Evolutionary conservation across 2,113 vertebrate species (phyloP).

Genomic region (Daboia siamensis): DNA sequence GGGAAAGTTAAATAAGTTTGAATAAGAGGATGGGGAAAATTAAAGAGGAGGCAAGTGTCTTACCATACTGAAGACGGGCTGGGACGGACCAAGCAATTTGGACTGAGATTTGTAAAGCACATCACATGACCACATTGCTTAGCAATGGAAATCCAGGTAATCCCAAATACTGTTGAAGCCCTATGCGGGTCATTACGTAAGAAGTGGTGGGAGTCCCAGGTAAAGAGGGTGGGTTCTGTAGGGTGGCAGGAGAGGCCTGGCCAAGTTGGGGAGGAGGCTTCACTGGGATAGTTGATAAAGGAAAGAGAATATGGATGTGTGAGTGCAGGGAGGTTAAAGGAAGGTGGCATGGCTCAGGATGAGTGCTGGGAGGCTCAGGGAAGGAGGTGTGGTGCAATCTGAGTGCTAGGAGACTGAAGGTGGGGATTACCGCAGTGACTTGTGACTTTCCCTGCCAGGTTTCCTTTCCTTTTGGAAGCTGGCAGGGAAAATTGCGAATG

Average conservation of each 20-base stretch:
- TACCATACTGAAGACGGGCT: background rate
- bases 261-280: background rate
- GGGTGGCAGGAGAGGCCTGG: background rate
- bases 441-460: background rate
- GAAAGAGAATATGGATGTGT: background rate
- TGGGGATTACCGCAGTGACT: background rate
- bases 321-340: background rate
- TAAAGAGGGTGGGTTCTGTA: background rate
- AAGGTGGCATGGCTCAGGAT: background rate
- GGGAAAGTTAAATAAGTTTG: background rate
- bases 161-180: background rate
- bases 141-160: background rate
- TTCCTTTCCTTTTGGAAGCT: background rate
- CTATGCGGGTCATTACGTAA: background rate
- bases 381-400: background rate
- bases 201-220: background rate
- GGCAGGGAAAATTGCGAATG: background rate
- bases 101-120: background rate
- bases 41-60: background rate
- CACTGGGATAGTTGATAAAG: background rate
- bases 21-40: background rate
- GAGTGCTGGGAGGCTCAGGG: background rate
- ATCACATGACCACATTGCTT: background rate
- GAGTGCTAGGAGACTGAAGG: background rate
- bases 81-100: background rate